Evolutionary conservation across 2,113 vertebrate species (phyloP).

Genomic region (Orientallactaga bullata): DNA sequence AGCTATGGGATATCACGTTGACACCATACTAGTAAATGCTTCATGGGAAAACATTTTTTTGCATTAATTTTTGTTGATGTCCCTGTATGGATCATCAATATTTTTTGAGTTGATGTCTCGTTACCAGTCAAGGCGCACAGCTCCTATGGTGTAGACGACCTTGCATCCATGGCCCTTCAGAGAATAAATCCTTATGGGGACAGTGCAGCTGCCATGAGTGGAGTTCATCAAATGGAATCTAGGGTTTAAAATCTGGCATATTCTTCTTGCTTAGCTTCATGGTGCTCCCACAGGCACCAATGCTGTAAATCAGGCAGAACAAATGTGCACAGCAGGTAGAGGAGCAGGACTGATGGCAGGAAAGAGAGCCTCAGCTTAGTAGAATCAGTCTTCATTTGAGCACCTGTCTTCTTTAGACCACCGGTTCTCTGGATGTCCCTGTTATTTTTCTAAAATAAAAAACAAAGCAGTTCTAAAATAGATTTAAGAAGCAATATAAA

Average conservation of each 20-base stretch:
- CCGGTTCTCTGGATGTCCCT: neutral
- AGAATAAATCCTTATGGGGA: slow-evolving; percentile 72
- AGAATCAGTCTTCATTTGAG: slow-evolving; percentile 30
- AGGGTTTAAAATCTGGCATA: slow-evolving; percentile 61
- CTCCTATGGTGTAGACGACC: slow-evolving; percentile 34
- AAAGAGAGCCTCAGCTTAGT: slow-evolving; percentile 53
- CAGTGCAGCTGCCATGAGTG: slow-evolving; percentile 60
- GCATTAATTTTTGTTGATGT: slow-evolving; percentile 54
- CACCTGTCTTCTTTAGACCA: neutral
- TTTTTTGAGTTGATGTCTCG: slow-evolving; percentile 27
- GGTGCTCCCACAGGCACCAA: slow-evolving; percentile 31
- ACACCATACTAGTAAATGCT: slow-evolving; percentile 17
- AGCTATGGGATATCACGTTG: neutral
- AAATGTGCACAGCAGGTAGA: neutral
- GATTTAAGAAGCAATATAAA: neutral
- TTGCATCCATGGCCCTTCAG: slow-evolving; percentile 47
- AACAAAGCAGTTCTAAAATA: neutral
- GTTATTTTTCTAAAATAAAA: neutral
- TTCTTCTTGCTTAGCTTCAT: slow-evolving; percentile 72
- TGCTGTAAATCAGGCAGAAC: slow-evolving; percentile 66
- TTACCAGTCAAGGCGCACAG: neutral
- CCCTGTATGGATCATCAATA: neutral
- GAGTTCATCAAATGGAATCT: slow-evolving; percentile 76
- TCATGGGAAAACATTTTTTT: slow-evolving; percentile 14
- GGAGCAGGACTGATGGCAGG: neutral